Base-by-base conservation (phyloP, 2,797 vertebrate species). In the Coendou prehensilis region DNA sequence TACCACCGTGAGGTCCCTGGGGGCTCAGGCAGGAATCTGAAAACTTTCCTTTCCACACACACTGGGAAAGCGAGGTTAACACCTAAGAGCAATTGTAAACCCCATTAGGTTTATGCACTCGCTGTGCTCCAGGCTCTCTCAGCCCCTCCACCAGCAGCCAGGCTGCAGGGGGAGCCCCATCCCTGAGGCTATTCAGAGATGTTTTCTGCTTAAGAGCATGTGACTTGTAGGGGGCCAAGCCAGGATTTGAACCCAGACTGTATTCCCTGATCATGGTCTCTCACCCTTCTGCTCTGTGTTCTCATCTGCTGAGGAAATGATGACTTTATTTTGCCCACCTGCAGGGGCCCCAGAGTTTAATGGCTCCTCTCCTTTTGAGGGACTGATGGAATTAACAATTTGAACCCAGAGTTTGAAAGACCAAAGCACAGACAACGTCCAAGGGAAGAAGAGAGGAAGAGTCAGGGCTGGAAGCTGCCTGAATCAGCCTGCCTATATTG, bases 401-500 rank as follows among this genome's bases (percentile, higher is more conserved):
- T 20, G 41, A 94, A 23, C 71, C 63, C 11, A 56, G 71, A 79
- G 80, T 76, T 47, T 76, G 13, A 88, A 95, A 85, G 56, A 14
- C 56, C 41, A 26, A 69, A 89, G 73, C 71, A 67, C 71, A 89
- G 59, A 63, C 3, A 14, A 56, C 2, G 0, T 79, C 86, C 13
- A 41, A 45, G 57, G 6, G 8, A 28, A 57, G 63, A 71, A 47
- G 57, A 73, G 10, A 3, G 22, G 15, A 41, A 11, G 45, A 61
- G 20, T 63, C 5, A 5, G 63, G 28, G 20, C 45, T 87, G 82
- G 45, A 13, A 15, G 37, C 45, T 26, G 14, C 76, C 71, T 28
- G 5, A 37, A 56, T 86, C 94, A 96, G 28, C 57, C 76, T 76
- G n/a, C 61, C 37, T n/a, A 1, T 93, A 52, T 95, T 94, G 23